Evolutionary conservation across 2,113 vertebrate species (phyloP).

Genomic region (Indri indri): DNA sequence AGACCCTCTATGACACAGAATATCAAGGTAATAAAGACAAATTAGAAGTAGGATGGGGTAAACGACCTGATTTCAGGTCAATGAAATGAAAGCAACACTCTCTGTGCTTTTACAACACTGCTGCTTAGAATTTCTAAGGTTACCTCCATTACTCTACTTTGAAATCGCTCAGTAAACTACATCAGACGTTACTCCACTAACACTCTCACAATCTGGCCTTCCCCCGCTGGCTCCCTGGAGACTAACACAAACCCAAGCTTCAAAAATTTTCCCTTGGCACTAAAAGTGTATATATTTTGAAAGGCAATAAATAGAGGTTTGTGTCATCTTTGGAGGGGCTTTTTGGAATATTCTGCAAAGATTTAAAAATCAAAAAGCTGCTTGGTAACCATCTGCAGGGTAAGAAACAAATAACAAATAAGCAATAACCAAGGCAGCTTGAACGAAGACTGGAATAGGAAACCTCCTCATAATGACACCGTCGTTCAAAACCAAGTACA

Average conservation of each 20-base stretch:
- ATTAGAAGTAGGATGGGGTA: conserved; percentile 16
- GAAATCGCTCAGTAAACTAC: conserved; percentile 69
- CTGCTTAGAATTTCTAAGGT: conserved; percentile 65
- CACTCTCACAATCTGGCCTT: conserved; percentile 56
- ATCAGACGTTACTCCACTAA: conserved; percentile 66
- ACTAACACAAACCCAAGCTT: conserved; percentile 73
- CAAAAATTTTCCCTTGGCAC: conserved; percentile 53
- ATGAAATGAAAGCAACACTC: conserved; percentile 65
- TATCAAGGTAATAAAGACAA: conserved; percentile 68
- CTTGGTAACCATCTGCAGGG: conserved; percentile 29
- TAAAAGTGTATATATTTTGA: conserved; percentile 55
- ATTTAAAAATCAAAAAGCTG: conserved; percentile 61
- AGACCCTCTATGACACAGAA: conserved; percentile 29
- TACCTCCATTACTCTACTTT: conserved; percentile 62
- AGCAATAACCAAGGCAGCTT: neutral
- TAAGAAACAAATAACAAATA: conserved; percentile 30
- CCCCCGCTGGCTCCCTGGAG: conserved; percentile 67
- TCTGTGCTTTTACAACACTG: conserved; percentile 35
- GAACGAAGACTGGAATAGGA: neutral
- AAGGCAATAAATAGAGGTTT: conserved; percentile 62
- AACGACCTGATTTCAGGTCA: conserved; percentile 69
- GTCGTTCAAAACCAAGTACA: neutral
- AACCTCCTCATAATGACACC: neutral
- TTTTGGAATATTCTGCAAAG: conserved; percentile 56
- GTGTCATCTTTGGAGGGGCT: conserved; percentile 57